A percentile compares a stretch with the other conserved stretches of the same genome.
phyloP scores from a whole-genome alignment of 1,140 invertebrate species.

The Drosophila serrata region DNA sequence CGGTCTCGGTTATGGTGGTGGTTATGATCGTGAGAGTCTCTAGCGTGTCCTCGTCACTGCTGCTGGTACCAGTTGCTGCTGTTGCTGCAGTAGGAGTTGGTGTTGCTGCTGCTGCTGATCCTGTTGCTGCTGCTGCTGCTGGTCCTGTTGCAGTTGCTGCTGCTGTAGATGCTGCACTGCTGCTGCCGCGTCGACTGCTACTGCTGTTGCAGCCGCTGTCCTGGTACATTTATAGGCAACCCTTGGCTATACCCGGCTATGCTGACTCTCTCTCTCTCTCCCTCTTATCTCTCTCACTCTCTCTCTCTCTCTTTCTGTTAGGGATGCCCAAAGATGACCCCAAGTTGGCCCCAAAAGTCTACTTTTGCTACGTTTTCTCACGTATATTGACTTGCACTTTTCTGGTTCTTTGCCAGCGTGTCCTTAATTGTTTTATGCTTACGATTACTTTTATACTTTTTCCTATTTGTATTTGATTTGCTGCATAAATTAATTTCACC shows the following conservation, averaged over 20 bases:
- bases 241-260: constrained; percentile 42
- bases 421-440: constrained; percentile 45
- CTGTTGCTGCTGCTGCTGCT: constrained; percentile 27
- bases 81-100: constrained; percentile 35
- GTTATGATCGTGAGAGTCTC: constrained; percentile 69
- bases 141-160: constrained; percentile 52
- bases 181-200: constrained; percentile 79
- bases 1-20: constrained; percentile 65
- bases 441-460: constrained; percentile 28
- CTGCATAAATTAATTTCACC: constrained; percentile 60
- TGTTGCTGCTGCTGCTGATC: constrained; percentile 14
- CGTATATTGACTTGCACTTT: background rate
- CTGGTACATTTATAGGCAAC: constrained; percentile 85
- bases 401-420: background rate
- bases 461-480: constrained; percentile 50
- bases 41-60: constrained; percentile 49
- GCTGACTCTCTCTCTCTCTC: constrained; percentile 1
- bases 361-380: background rate
- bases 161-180: constrained; percentile 59
- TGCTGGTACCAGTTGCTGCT: constrained; percentile 40
- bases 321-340: constrained; percentile 1
- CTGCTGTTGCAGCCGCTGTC: constrained; percentile 84
- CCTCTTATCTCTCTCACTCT: too few species aligned
- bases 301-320: background rate
- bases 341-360: background rate